These are phyloP conservation scores for Danio albolineatus DNA, from an alignment of 2,797 vertebrate species.

Conservation along the genomic window DNA sequence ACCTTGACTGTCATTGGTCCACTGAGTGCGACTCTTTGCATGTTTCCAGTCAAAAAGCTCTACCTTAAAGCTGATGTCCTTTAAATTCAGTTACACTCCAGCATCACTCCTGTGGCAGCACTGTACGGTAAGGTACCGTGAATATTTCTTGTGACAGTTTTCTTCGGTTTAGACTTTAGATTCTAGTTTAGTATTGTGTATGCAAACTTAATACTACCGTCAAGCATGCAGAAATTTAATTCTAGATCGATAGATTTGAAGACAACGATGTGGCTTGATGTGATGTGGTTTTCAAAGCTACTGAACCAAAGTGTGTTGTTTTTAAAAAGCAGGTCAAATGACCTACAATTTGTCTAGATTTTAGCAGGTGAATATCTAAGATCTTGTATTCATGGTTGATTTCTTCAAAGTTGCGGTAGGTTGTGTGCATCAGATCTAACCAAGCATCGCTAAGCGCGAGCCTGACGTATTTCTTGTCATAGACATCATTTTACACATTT, in stretches of 20 bases:
- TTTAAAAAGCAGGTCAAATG: background rate
- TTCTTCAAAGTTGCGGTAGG: background rate
- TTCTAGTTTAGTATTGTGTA: background rate
- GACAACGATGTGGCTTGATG: background rate
- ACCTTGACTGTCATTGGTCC: slow-evolving; percentile 27
- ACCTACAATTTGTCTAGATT: background rate
- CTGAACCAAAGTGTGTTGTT: background rate
- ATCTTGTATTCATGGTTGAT: background rate
- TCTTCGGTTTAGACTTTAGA: background rate
- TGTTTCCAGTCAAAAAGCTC: background rate
- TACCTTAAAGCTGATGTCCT: slow-evolving; percentile 21
- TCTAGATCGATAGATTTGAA: background rate
- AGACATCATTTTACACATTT: background rate
- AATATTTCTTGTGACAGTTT: background rate
- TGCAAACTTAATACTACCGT: background rate
- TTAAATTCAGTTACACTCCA: background rate
- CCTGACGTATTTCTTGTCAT: background rate
- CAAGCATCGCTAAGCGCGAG: no score
- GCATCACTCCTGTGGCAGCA: slow-evolving; percentile 5
- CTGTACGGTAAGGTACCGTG: background rate
- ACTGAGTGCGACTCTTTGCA: background rate
- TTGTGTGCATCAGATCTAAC: background rate
- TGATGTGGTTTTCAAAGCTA: background rate
- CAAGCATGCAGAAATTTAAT: background rate
- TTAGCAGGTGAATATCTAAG: background rate